Evolutionary conservation across 2,113 vertebrate genomes (phyloP).

Genomic region (Spizaetus ornatus): DNA sequence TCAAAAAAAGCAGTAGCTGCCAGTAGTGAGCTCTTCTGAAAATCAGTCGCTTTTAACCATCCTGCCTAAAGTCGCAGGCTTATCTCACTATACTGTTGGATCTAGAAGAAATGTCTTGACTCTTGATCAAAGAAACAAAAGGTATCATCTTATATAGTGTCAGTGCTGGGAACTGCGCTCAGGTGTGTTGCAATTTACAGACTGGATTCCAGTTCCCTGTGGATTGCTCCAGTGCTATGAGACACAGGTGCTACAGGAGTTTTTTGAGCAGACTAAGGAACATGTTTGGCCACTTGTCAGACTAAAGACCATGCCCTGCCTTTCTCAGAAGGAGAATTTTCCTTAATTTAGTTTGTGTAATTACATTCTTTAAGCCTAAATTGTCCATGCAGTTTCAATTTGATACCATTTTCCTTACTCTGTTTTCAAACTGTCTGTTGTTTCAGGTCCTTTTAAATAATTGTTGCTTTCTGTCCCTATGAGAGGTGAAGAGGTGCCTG

Average conservation of each 20-base stretch:
- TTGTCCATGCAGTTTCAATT: constrained; percentile 24
- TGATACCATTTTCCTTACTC: background rate
- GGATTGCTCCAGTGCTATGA: background rate
- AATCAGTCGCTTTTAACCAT: background rate
- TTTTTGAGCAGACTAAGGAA: background rate
- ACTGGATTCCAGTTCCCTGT: background rate
- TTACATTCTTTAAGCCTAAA: constrained; percentile 38
- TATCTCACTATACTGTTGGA: background rate
- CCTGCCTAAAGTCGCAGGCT: background rate
- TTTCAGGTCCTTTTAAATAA: background rate
- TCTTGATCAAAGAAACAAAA: background rate
- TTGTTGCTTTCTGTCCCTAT: background rate
- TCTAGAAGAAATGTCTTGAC: background rate
- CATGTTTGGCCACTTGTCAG: background rate
- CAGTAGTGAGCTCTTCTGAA: background rate
- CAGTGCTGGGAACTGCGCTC: background rate
- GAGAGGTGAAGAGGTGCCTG: background rate
- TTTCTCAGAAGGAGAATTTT: constrained; percentile 30
- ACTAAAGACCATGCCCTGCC: constrained; percentile 16
- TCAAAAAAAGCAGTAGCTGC: background rate
- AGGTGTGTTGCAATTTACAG: background rate
- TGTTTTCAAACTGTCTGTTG: background rate
- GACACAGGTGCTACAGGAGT: background rate
- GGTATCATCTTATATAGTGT: background rate
- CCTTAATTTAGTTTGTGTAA: constrained; percentile 25